phyloP scores from a whole-genome alignment of 92 coral and sea anemone species.

The Hydrozoanthus gracilis region DNA sequence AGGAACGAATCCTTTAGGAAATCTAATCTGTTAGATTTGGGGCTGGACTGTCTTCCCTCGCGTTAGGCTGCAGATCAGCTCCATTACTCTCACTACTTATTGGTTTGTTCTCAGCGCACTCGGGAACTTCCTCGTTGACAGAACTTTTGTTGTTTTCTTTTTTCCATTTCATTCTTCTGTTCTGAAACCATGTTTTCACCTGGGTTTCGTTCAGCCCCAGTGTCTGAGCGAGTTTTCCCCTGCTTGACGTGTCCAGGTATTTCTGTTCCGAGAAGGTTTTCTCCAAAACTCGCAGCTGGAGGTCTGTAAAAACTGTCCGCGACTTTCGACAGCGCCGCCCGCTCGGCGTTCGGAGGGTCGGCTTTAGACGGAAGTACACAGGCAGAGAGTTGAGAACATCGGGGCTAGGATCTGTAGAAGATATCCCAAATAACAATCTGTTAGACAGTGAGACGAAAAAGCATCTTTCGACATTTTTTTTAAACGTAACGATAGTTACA shows the following conservation, averaged over 20 bases:
- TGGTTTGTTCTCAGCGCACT: constrained; percentile 46
- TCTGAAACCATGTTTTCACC: constrained; percentile 99
- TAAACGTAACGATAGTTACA: neutral
- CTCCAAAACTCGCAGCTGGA: constrained; percentile 94
- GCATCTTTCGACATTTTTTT: neutral
- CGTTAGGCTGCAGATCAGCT: neutral
- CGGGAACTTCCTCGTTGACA: constrained; percentile 53
- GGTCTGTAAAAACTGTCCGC: constrained; percentile 95
- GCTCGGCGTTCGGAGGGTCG: constrained; percentile 93
- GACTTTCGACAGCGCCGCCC: constrained; percentile 98
- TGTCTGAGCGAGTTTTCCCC: constrained; percentile 95
- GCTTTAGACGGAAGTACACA: constrained; percentile 96
- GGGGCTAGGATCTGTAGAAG: constrained; percentile 81
- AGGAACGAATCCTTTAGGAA: neutral
- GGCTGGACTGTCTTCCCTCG: neutral
- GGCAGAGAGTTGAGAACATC: constrained; percentile 90
- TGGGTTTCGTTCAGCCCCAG: constrained; percentile 96
- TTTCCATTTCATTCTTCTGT: constrained; percentile 98
- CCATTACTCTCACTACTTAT: neutral
- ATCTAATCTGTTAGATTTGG: neutral
- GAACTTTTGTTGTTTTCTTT: constrained; percentile 76
- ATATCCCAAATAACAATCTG: neutral
- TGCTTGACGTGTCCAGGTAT: constrained; percentile 95
- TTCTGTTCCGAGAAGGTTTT: constrained; percentile 95
- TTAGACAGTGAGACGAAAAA: neutral